phyloP scores from a whole-genome alignment of 2,888 invertebrate species.

The Lasioglossum leucozonium region DNA sequence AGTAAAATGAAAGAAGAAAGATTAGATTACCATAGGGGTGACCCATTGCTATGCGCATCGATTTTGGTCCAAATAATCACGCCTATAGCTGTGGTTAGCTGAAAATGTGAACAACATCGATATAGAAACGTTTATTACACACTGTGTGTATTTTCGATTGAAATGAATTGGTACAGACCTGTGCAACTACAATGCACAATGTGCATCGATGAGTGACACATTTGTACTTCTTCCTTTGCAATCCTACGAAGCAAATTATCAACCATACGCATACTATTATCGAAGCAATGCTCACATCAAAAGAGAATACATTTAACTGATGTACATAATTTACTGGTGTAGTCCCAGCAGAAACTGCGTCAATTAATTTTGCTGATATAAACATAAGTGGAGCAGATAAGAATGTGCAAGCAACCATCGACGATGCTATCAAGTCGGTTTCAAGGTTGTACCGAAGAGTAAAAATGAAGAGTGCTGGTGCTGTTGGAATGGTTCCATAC shows the following conservation, averaged over 20 bases:
- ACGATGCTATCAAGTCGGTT: conserved; percentile 95
- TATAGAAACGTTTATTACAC: neutral
- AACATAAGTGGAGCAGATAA: conserved; percentile 98
- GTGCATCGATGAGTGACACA: conserved; percentile 94
- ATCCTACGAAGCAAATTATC: conserved; percentile 87
- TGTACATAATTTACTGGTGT: conserved; percentile 91
- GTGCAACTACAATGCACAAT: conserved; percentile 91
- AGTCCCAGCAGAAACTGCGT: conserved; percentile 76
- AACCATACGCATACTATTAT: conserved; percentile 92
- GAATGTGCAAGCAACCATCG: conserved; percentile 97
- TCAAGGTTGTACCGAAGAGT: conserved; percentile 94
- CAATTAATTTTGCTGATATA: conserved; percentile 96
- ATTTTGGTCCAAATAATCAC: conserved; percentile 82
- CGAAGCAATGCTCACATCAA: conserved; percentile 93
- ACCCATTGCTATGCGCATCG: conserved; percentile 67
- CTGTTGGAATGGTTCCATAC: conserved; percentile 97
- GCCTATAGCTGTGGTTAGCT: conserved; percentile 75
- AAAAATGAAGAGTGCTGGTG: conserved; percentile 98
- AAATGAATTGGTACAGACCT: conserved; percentile 86
- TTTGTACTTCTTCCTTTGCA: conserved; percentile 90
- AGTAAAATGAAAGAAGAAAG: neutral
- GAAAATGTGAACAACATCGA: conserved; percentile 19
- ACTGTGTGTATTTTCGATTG: neutral
- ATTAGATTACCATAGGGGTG: conserved; percentile 75
- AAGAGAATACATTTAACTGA: conserved; percentile 91